Evolutionary conservation across 2,797 vertebrate species (phyloP), one percentile per base, ranked within the genome.

Genomic region (Nothura maculosa): DNA sequence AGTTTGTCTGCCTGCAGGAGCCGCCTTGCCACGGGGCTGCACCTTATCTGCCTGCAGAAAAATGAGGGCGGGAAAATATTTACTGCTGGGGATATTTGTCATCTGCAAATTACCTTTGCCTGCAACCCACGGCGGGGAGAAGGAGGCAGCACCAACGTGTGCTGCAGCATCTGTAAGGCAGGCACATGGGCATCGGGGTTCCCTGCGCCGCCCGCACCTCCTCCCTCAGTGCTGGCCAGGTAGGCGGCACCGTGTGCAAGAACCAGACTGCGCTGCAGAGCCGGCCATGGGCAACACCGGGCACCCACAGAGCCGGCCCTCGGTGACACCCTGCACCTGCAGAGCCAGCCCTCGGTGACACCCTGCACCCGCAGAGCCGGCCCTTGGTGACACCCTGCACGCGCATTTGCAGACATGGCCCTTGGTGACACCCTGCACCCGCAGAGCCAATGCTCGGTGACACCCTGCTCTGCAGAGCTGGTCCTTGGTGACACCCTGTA

Each of bases 11-110:
- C 90, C 81, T 94, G 64, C 89, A 95, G 92, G 81, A 94, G 91
- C 87, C 1, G 7, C 68, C 90, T 87, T 96, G 94, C 88, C 92
- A 94, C 66, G 62, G 72, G 10, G 34, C 90, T 92, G 94, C 95
- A 89, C 96, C 93, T 97, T 97, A 93, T 92, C 96, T 96, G 92
- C 94, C 87, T 64, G 67, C 50, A 80, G 93, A 95, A 83, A 76
- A 91, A 94, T 86, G 89, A 94, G 94, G 93, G 85, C 58, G 84
- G 81, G 87, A 85, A 91, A 93, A 91, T 95, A 94, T 96, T 97
- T 96, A 94, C 93, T 96, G 94, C 89, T 19, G 50, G 77, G 70
- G 80, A 95, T 93, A 95, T 96, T 95, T 92, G 91, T 96, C 96
- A 96, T 89, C 90, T 91, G 93, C 92, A 94, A 96, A 96, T 95